Conservation (phyloP, 2,113 vertebrate genomes). For the Telmatochromis sp. region DNA sequence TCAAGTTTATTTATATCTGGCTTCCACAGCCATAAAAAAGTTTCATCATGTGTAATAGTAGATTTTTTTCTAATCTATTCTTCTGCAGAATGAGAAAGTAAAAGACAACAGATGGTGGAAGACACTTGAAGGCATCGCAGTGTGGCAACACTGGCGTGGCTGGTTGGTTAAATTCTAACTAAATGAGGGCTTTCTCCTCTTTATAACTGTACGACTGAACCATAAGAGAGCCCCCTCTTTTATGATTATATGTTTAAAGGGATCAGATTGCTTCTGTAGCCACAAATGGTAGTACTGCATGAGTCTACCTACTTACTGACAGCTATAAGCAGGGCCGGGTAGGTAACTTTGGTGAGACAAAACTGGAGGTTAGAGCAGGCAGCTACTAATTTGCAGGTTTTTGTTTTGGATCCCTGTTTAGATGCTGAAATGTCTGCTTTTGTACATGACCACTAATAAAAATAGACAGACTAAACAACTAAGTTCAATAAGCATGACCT, state of each 20-base stretch:
- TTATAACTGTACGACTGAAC: not conserved
- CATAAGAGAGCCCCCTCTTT: not conserved
- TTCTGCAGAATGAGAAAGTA: not conserved
- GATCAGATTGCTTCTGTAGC: not conserved
- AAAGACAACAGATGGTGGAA: conserved; percentile 33
- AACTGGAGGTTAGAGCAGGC: not conserved
- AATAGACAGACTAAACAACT: not conserved
- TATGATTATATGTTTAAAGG: not conserved
- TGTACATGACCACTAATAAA: not conserved
- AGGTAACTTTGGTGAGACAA: not conserved
- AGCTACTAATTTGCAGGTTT: not conserved
- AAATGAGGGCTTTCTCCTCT: not conserved
- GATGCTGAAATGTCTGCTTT: not conserved
- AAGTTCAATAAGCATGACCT: not conserved
- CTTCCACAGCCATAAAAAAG: not conserved
- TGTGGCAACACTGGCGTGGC: not conserved
- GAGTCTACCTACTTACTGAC: not conserved
- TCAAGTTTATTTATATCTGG: not conserved
- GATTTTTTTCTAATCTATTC: not conserved
- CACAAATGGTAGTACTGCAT: not conserved
- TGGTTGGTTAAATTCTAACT: conserved; percentile 46
- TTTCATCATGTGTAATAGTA: not conserved
- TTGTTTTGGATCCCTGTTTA: not conserved
- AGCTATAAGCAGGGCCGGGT: not conserved
- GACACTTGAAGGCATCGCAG: not conserved